A percentile compares a stretch with the other conserved stretches of the same genome.
Conservation (phyloP, 2,113 vertebrate species). For the Potamarius usumacintae region DNA sequence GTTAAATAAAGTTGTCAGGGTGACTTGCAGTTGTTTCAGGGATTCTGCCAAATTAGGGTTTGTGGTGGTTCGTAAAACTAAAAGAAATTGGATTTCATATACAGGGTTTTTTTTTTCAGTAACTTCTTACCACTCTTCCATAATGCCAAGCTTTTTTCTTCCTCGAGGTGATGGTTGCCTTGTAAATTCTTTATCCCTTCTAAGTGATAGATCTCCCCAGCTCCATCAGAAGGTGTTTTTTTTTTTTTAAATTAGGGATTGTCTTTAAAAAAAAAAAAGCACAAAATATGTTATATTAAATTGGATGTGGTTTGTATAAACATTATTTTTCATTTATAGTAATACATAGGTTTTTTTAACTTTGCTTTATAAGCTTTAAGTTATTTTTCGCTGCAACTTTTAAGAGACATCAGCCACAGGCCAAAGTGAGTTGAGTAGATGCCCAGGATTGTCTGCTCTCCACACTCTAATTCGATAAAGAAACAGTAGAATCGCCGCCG, state of each 20-base stretch:
- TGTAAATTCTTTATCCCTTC: not conserved
- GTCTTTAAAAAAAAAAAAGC: not conserved
- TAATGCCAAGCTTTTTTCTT: not conserved
- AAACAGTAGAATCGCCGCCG: constrained; percentile 41
- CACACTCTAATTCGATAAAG: constrained; percentile 52
- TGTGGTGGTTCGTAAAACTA: not conserved
- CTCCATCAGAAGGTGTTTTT: too few relatives aligned
- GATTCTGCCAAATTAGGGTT: not conserved
- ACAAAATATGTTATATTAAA: not conserved
- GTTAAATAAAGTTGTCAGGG: not conserved
- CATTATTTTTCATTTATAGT: not conserved
- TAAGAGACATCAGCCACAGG: constrained; percentile 16
- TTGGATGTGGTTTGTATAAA: not conserved
- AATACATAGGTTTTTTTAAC: not conserved
- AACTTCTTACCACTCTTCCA: not conserved
- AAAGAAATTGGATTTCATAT: not conserved
- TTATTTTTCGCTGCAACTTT: not conserved
- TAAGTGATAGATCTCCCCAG: not conserved
- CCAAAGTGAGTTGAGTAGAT: constrained; percentile 35
- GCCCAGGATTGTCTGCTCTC: constrained; percentile 20
- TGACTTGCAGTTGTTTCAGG: not conserved
- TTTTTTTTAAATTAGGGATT: not conserved
- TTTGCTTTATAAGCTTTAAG: not conserved
- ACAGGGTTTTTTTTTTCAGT: not conserved
- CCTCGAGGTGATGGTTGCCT: not conserved